Base-by-base conservation (phyloP, 2,797 vertebrate species). In the Darevskia nairensis region DNA sequence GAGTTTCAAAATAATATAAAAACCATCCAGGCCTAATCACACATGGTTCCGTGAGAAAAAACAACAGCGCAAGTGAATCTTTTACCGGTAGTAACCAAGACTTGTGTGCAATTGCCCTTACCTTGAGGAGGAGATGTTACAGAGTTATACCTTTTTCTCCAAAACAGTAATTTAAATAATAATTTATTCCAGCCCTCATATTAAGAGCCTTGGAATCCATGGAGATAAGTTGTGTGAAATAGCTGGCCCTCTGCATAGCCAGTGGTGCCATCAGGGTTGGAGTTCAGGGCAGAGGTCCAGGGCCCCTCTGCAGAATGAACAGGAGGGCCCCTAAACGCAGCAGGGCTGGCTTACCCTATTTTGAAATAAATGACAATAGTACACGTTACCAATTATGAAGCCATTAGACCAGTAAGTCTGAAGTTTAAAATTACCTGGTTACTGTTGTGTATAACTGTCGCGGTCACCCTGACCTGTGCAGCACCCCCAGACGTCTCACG, bases 101-200 rank as follows among this genome's bases (percentile, higher is more conserved):
- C 27, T 72, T n/a, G 8, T 19, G 8, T 46, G 8, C 32, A 13
- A 23, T 74, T 55, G 13, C 76, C 50, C 59, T 74, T 17, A 3
- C 17, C 19, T 6, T 13, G 13, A 75, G 55, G 19, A 29, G 25
- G 19, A 41, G 10, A 13, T 11, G 10, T 27, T 75, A 29, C 19
- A 6, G 27, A 59, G 7, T 78, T 55, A 8, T 4, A 9, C 10
- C 29, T 46, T 78, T 78, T 78, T 68, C 29, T 46, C 50, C 41
- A 68, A 19, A 90, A 71, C n/a, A 84, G n/a, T 44, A 81, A 19
- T 21, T 86, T 39, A 86, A 88, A 68, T 78, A 23, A 9, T 17
- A 44, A 10, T 55, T 61, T 6, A 6, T 82, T 64, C 25, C 77
- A 6, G 29, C 39, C 13, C 32, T 19, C 59, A 39, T 59, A 55